Percentiles rank a stretch among this genome's conserved stretches.
These are phyloP conservation scores for Epizoanthus rinbou DNA, from an alignment of 92 coral and sea anemone genomes.

Conservation along the genomic window DNA sequence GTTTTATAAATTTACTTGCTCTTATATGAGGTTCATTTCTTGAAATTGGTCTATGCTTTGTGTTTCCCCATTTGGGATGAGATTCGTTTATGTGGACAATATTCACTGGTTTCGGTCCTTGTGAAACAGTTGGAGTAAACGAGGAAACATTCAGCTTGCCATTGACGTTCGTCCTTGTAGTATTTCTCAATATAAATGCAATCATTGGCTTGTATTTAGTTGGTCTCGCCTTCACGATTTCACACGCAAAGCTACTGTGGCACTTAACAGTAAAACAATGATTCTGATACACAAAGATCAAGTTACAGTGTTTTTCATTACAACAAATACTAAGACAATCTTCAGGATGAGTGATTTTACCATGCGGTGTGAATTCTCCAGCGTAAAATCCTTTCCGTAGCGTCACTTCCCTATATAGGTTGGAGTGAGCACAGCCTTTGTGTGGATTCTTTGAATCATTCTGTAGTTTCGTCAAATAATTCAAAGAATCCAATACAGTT, in stretches of 20 bases:
- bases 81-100: slow-evolving; percentile 68
- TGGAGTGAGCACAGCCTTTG: slow-evolving; percentile 68
- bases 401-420: slow-evolving; percentile 80
- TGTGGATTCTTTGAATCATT: slow-evolving; percentile 4
- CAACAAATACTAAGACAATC: slow-evolving; percentile 88
- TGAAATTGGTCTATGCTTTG: slow-evolving; percentile 2
- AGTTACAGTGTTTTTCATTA: slow-evolving; percentile 71
- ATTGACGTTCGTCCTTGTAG: slow-evolving; percentile 41
- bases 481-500: slow-evolving; percentile 57
- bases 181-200: slow-evolving; percentile 77
- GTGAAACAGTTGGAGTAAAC: slow-evolving; percentile 20
- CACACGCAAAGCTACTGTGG: slow-evolving; percentile 80
- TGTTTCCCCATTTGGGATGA: slow-evolving; percentile 5
- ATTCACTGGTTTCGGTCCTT: slow-evolving; percentile 57
- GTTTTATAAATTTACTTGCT: slow-evolving; percentile 16
- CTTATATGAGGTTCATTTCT: neutral
- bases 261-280: slow-evolving; percentile 92
- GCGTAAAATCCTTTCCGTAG: slow-evolving; percentile 87
- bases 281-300: slow-evolving; percentile 84
- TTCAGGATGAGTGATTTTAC: slow-evolving; percentile 66
- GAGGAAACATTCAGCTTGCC: slow-evolving; percentile 43
- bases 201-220: slow-evolving; percentile 77
- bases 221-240: slow-evolving; percentile 78
- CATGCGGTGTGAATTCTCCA: slow-evolving; percentile 79
- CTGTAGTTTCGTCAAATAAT: slow-evolving; percentile 18